A percentile compares a stretch with the other conserved stretches of the same genome.
Conservation (phyloP, 1,140 invertebrate species). For the Cyphomyrmex costatus region DNA sequence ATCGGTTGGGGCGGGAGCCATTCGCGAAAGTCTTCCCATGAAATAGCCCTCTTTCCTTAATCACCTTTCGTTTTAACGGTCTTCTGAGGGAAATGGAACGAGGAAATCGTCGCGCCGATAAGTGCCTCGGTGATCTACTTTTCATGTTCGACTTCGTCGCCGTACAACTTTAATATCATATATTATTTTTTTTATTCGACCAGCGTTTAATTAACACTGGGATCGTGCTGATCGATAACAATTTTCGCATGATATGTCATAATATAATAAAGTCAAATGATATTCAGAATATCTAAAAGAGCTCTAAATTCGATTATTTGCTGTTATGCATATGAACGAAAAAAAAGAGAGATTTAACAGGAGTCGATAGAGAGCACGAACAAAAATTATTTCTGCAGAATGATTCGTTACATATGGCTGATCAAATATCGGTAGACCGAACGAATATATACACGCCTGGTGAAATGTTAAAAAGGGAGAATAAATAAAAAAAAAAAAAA, state of each 20-base stretch:
- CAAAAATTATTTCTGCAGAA: conserved; percentile 55
- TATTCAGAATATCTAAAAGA: conserved; percentile 29
- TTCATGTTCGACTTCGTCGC: neutral
- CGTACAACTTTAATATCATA: neutral
- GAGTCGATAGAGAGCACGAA: neutral
- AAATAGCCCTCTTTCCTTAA: conserved; percentile 52
- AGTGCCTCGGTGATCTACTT: conserved; percentile 25
- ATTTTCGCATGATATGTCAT: conserved; percentile 22
- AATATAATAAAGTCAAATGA: conserved; percentile 36
- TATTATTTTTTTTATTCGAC: neutral
- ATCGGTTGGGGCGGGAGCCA: neutral
- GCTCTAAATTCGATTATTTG: conserved; percentile 42
- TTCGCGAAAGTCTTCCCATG: conserved; percentile 21
- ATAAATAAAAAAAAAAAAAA: conserved; percentile 16
- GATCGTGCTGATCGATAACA: conserved; percentile 14
- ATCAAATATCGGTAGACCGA: conserved; percentile 48
- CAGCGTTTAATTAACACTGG: conserved; percentile 20
- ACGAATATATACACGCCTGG: conserved; percentile 6
- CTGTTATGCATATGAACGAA: neutral
- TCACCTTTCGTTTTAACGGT: conserved; percentile 46
- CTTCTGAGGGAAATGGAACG: neutral
- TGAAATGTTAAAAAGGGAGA: conserved; percentile 33
- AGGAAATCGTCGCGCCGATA: conserved; percentile 17
- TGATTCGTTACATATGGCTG: conserved; percentile 50
- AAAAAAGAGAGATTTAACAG: conserved; percentile 30